Conservation (phyloP, 2,113 vertebrate species). For the Microcebus griseorufus region DNA sequence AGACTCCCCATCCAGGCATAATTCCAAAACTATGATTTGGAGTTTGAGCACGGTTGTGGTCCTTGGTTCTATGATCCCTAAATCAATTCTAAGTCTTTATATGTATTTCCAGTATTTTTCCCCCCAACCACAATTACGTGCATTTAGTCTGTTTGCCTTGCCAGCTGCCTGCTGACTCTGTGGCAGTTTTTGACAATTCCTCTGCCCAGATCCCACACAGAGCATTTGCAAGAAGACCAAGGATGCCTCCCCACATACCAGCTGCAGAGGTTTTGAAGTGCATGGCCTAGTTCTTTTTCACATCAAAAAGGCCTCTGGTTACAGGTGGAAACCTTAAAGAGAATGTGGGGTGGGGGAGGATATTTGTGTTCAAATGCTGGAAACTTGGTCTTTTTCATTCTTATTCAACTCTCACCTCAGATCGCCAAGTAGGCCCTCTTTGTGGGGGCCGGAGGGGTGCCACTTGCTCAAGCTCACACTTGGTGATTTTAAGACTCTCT, state of each 20-base stretch:
- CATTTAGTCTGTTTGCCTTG: background rate
- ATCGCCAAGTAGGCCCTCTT: slow-evolving; percentile 42
- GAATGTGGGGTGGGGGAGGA: background rate
- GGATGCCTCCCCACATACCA: too few species aligned
- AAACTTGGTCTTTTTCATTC: background rate
- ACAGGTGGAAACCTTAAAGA: background rate
- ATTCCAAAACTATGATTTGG: slow-evolving; percentile 1
- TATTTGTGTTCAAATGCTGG: background rate
- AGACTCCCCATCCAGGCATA: background rate
- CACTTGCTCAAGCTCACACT: background rate
- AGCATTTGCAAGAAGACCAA: background rate
- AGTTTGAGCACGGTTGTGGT: background rate
- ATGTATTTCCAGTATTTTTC: background rate
- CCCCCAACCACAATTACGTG: background rate
- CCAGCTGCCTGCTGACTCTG: background rate
- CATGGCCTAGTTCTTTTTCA: background rate
- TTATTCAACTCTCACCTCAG: slow-evolving; percentile 57
- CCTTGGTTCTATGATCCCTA: background rate
- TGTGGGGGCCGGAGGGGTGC: background rate
- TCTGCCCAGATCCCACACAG: background rate
- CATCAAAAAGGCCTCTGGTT: background rate
- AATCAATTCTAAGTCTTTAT: slow-evolving; percentile 11
- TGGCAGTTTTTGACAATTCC: background rate
- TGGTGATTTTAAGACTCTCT: background rate
- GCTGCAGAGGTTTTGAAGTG: background rate